Evolutionary conservation across 2,113 vertebrate genomes (phyloP), one percentile per base, ranked within the genome.

Genomic region (Serilophus lunatus): DNA sequence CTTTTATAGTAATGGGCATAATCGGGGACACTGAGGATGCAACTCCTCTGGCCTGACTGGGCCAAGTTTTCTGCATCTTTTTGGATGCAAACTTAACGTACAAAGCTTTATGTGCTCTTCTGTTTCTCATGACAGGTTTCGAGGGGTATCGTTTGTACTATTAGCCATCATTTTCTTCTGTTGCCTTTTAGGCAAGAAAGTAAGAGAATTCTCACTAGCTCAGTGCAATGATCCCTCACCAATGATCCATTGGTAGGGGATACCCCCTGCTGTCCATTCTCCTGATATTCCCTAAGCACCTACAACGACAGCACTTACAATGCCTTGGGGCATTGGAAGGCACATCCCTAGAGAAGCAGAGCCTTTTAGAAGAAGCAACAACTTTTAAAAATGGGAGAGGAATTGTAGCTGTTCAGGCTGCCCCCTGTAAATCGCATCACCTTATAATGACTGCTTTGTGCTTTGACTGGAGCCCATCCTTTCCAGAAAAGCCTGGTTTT

Each of bases 201-300:
- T 24, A 31, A 3, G 2, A 54, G 36, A 44, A 3, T 6, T 63
- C 20, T 64, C 61, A 54, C 19, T 13, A 36, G 7, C 7, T 78
- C 57, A 53, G 35, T 2, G 5, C 25, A 71, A 7, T 25, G 13
- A 40, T 24, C 13, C 25, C 31, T 80, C 44, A n/a, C n/a, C n/a
- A n/a, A n/a, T 7, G 7, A 17, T 33, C 81, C 1, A 0, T 53
- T 59, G 40, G 22, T 31, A 70, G 18, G 33, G 12, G 13, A 31
- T 60, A 79, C 23, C 42, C 54, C 25, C 16, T 77, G 24, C 65
- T 64, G 14, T 53, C 26, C 26, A 3, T 51, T 69, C 54, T 56
- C 31, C 69, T n/a, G 56, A 8, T 42, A 65, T 49, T 91, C 18
- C 56, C 74, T 25, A 42, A 75, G 36, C 16, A 40, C 8, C n/a